Evolutionary conservation across 2,113 vertebrate genomes (phyloP), one percentile per base, ranked within the genome.

Genomic region (Pseudois nayaur): DNA sequence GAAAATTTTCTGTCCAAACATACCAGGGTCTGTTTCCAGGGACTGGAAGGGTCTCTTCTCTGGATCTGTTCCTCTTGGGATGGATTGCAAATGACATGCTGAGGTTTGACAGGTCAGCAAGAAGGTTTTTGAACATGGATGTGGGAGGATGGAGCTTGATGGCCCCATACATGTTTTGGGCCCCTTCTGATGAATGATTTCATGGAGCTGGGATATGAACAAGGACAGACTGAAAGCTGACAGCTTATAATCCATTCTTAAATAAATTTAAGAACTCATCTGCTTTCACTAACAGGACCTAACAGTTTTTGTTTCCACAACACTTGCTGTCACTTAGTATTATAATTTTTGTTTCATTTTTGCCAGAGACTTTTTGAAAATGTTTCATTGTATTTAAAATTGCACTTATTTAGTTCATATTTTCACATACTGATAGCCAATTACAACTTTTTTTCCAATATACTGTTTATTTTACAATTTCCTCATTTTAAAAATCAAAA

Each of bases 401-500:
- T 40, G 9, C 0, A 76, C 81, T 40, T 25, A 85, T 50, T n/a
- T 83, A 81, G 12, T 85, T 92, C 25, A 87, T 90, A 78, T 83
- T 79, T 96, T 79, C 19, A 91, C 5, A 59, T 43, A 16, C 5
- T 76, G 21, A 84, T 45, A 29, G 29, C 23, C 2, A 52, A 7
- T 3, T 45, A 62, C 13, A 33, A 7, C 57, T 64, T 36, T 52
- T 91, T 91, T 54, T 7, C 12, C 16, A 74, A 10, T n/a, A 50
- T 55, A 76, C 3, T 81, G 16, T 4, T 55, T 59, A 81, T 89
- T 48, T 45, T 83, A 81, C 86, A 3, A 0, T 93, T 36, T 52
- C 12, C 31, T 55, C 36, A 64, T 93, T 54, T 95, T 71, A 25
- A 95, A 78, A 91, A 43, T 60, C 8, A 52, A 82, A 62, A 52